Evolutionary conservation across 2,113 vertebrate genomes (phyloP), one percentile per base, ranked within the genome.

Genomic region (Apteryx owenii): DNA sequence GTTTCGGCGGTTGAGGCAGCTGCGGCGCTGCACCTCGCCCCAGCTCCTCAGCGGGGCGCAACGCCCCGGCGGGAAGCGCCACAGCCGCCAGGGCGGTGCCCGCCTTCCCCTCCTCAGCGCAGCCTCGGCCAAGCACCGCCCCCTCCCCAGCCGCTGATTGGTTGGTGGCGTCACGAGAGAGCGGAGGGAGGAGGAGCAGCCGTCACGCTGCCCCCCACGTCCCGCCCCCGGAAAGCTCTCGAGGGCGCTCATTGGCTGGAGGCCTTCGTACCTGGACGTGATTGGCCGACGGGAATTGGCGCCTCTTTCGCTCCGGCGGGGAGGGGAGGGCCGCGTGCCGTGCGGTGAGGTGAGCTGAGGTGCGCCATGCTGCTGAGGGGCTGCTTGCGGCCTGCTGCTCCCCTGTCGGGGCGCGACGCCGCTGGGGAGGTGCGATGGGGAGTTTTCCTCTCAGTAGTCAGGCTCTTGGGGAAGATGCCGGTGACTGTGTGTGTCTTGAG

Each of bases 21-120:
- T 11, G 5, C 65, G 15, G 53, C 31, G 20, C 25, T 65, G 25
- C 9, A 7, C 56, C 46, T 2, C 20, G 5, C 25, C 31, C 16
- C 16, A 17, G 42, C 68, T 38, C 36, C 36, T 38, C 36, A 38
- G 36, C 36, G 36, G 36, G 36, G 36, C 36, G 36, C 36, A 7
- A 38, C 36, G 36, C 36, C 36, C 7, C 36, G 36, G 36, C 36
- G 9, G 12, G 3, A 48, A 10, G 4, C 13, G 18, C 6, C 19
- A 33, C 28, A 54, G 21, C 6, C 8, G 40, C 40, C 33, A 1
- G 11, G 62, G 33, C 61, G 33, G 61, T 20, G 22, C 61, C 61
- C 61, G 36, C 61, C 31, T 36, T n/a, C 48, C 23, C 5, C 0
- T 0, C 9, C 9, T 0, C 16, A 0, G 22, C 23, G 7, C 64